phyloP scores from a whole-genome alignment of 2,113 vertebrate genomes.

The Mobula hypostoma region DNA sequence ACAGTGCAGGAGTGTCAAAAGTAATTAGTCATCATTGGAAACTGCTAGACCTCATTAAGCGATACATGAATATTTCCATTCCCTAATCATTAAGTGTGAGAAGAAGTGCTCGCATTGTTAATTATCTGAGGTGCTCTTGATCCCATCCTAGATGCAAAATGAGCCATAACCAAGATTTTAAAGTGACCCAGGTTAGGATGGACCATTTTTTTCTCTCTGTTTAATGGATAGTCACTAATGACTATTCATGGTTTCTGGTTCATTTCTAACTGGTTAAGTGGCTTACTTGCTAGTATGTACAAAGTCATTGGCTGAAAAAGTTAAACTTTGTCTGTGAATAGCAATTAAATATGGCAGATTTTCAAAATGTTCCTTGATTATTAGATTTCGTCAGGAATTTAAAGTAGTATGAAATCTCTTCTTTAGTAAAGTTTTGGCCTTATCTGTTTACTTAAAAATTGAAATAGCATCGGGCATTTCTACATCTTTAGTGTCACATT shows the following conservation, averaged over 20 bases:
- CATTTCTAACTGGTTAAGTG: slow-evolving; percentile 16
- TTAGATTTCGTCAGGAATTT: neutral
- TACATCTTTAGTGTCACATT: neutral
- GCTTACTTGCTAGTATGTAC: neutral
- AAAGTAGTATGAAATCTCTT: neutral
- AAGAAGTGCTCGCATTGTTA: slow-evolving; percentile 27
- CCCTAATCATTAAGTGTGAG: slow-evolving; percentile 36
- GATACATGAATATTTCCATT: slow-evolving; percentile 34
- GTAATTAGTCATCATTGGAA: slow-evolving; percentile 37
- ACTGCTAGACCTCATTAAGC: slow-evolving; percentile 38
- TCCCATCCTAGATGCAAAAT: slow-evolving; percentile 30
- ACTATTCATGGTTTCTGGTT: neutral
- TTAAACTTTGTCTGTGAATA: neutral
- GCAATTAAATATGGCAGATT: neutral
- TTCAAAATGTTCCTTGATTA: neutral
- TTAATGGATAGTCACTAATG: slow-evolving; percentile 19
- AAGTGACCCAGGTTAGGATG: slow-evolving; percentile 24
- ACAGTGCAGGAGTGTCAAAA: slow-evolving; percentile 36
- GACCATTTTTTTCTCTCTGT: neutral
- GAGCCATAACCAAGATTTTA: slow-evolving; percentile 11
- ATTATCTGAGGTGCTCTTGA: slow-evolving; percentile 20
- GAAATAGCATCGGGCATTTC: neutral
- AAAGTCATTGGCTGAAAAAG: neutral
- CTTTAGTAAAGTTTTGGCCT: neutral
- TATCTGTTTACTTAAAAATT: neutral